Conservation (phyloP, 2,888 invertebrate species). For the Eupeodes luniger region DNA sequence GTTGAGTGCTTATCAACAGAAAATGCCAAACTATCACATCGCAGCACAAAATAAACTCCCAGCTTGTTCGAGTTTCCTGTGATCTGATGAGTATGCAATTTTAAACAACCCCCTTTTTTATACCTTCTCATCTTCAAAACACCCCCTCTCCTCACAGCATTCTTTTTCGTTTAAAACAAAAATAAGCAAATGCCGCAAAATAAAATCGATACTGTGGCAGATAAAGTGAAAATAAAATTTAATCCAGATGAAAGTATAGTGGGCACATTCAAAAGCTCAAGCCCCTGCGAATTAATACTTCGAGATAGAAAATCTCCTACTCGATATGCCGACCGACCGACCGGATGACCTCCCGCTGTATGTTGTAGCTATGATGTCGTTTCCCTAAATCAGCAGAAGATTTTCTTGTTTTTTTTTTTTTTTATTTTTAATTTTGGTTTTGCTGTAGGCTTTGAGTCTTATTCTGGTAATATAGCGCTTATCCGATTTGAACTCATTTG, state of each 20-base stretch:
- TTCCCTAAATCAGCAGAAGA: conserved; percentile 45
- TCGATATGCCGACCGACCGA: not conserved
- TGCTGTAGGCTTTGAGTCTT: not conserved
- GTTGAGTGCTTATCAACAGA: conserved; percentile 35
- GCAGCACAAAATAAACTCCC: conserved; percentile 31
- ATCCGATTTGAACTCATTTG: conserved; percentile 52
- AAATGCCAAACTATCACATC: conserved; percentile 45
- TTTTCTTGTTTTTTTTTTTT: not conserved
- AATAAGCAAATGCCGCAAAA: conserved; percentile 47
- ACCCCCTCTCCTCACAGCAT: conserved; percentile 19
- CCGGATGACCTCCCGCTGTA: conserved; percentile 2
- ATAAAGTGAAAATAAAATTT: conserved; percentile 55
- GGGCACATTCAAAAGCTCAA: not conserved
- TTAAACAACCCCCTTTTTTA: conserved; percentile 4
- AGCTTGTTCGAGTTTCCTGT: conserved; percentile 21
- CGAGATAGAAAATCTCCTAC: conserved; percentile 5
- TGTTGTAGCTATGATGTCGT: conserved; percentile 2
- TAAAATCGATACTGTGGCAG: conserved; percentile 55
- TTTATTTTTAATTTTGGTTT: not conserved
- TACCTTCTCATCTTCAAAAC: not conserved
- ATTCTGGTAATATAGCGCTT: conserved; percentile 18
- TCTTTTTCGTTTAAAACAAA: conserved; percentile 42
- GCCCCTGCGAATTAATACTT: not conserved
- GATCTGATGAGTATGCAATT: conserved; percentile 54
- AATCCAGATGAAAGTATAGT: conserved; percentile 32